Percentiles rank a stretch among this genome's conserved stretches.
Evolutionary conservation across 2,888 invertebrate species (phyloP).

Genomic region (Phania funesta): DNA sequence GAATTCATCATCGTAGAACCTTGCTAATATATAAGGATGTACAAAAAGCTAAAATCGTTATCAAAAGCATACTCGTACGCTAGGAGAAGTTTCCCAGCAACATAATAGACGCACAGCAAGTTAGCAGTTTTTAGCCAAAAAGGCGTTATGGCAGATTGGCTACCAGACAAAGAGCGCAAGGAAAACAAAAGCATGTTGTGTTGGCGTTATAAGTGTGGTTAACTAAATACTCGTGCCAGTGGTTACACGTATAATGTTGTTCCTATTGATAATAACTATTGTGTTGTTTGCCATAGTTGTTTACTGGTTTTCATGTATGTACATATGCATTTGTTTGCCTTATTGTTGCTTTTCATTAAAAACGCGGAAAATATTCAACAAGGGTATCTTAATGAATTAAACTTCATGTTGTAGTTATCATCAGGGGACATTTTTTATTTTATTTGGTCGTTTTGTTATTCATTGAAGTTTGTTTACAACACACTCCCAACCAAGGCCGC

Average conservation of each 20-base stretch:
- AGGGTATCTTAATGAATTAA: constrained; percentile 24
- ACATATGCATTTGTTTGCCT: background rate
- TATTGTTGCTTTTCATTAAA: constrained; percentile 34
- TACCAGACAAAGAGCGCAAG: constrained; percentile 13
- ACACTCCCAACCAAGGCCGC: constrained; percentile 10
- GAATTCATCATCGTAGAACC: background rate
- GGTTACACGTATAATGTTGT: background rate
- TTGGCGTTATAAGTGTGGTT: constrained; percentile 55
- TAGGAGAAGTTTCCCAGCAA: constrained; percentile 41
- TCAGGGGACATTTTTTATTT: constrained; percentile 67
- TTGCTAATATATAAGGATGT: constrained; percentile 53
- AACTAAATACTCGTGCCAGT: constrained; percentile 10
- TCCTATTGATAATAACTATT: constrained; percentile 21
- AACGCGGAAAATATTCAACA: constrained; percentile 20
- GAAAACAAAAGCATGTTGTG: constrained; percentile 18
- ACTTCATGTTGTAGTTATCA: constrained; percentile 65
- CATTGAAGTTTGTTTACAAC: constrained; percentile 53
- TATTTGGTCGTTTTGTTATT: constrained; percentile 68
- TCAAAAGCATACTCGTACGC: constrained; percentile 60
- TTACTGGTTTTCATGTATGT: background rate
- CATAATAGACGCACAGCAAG: background rate
- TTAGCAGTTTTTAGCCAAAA: no score
- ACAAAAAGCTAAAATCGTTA: constrained; percentile 61
- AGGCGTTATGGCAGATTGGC: no score
- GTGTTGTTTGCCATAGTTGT: constrained; percentile 5